phyloP scores from a whole-genome alignment of 2,113 vertebrate species.

The Melanerpes formicivorus region DNA sequence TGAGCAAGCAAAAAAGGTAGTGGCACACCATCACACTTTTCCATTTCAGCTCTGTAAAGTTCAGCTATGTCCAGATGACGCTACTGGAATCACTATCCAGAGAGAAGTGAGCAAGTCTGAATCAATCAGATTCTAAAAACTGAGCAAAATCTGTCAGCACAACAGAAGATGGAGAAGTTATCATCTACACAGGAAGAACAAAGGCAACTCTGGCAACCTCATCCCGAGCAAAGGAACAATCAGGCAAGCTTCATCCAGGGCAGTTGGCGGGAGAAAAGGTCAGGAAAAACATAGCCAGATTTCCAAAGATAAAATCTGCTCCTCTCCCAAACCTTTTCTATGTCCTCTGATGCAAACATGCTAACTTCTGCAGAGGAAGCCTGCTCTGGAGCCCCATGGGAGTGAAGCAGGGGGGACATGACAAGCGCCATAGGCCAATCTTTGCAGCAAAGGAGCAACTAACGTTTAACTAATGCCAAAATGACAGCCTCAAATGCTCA shows the following conservation, averaged over 20 bases:
- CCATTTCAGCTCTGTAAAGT: constrained; percentile 11
- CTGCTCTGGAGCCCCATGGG: not conserved
- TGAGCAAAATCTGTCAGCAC: not conserved
- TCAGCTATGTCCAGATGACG: not conserved
- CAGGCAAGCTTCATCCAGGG: not conserved
- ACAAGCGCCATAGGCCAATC: not conserved
- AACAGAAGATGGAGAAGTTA: not conserved
- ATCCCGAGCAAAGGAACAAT: not conserved
- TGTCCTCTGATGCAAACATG: not conserved
- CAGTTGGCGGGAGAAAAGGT: not conserved
- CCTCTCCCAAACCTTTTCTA: not conserved
- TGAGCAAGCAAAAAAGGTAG: not conserved
- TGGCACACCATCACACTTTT: not conserved
- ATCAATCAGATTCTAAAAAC: not conserved
- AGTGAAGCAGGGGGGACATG: not conserved
- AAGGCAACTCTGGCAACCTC: not conserved
- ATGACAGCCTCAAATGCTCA: not conserved
- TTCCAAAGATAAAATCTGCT: not conserved
- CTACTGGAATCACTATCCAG: not conserved
- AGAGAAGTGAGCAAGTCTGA: not conserved
- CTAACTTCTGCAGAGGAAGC: not conserved
- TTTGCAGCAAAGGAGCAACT: constrained; percentile 17
- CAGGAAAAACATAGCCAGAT: not conserved
- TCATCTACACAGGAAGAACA: not conserved
- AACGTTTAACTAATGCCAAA: not conserved